Base-by-base conservation (phyloP, 2,797 vertebrate genomes). In the Echiichthys vipera region DNA sequence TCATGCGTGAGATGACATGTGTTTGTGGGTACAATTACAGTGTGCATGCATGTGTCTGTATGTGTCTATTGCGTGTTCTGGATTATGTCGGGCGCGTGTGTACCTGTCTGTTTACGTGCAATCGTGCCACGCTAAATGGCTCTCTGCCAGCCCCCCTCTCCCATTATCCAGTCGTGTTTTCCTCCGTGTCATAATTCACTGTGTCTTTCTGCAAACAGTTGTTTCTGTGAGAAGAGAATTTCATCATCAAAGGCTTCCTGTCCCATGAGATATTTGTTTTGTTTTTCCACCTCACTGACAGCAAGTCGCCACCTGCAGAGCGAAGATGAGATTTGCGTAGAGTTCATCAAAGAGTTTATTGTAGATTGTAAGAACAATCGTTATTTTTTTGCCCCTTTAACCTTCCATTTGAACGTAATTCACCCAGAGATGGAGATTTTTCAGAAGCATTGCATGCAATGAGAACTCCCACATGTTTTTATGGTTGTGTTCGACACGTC, bases 311-410 rank as follows among this genome's bases (percentile, higher is more conserved):
- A 85, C 83, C 87, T 89, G 83, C 86, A 78, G 61, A 85, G 81
- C 67, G 82, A 91, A 73, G 78, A 93, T 72, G 84, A 91, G 49
- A 90, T 91, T 71, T 92, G 91, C 74, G 74, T 91, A 67, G 85
- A 92, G 80, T 88, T 91, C 84, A 55, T 92, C 88, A 92, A 93
- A 90, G 80, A 90, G 72, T 89, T 84, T 81, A 85, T 73, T 79
- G 74, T 90, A 74, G 86, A 92, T 78, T 89, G 90, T 90, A 90
- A 91, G 90, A 72, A 30, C 50, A 2, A 42, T 8, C 5, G 5
- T 20, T 42, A 13, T 32, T 59, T 34, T 1, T 3, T 13, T 3
- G 10, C 24, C 7, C 9, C 47, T 15, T 49, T 54, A 40, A 72
- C 61, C 61, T 46, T 77, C 81, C 12, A 34, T 69, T 53, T 55